Conservation (phyloP, 2,113 vertebrate species). For the Pipra filicauda region DNA sequence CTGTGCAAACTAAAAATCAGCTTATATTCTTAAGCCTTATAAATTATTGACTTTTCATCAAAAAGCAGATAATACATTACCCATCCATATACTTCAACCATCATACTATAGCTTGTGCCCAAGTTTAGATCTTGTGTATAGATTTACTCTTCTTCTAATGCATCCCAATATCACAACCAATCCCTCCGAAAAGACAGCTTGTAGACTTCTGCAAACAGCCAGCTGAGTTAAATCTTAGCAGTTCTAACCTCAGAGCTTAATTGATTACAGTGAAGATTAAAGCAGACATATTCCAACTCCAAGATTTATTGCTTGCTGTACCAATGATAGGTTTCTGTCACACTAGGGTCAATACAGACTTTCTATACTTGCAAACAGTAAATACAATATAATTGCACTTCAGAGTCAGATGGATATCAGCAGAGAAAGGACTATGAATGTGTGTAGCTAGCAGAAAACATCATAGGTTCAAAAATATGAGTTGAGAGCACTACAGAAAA, state of each 20-base stretch:
- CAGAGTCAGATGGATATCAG: slow-evolving; percentile 11
- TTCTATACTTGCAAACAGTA: slow-evolving; percentile 44
- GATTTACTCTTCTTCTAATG: not conserved
- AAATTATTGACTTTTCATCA: not conserved
- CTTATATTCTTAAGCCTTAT: not conserved
- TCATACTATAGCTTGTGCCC: not conserved
- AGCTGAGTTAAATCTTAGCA: not conserved
- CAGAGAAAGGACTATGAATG: not conserved
- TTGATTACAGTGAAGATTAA: slow-evolving; percentile 59
- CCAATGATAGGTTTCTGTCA: slow-evolving; percentile 8
- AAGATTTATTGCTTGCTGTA: slow-evolving; percentile 51
- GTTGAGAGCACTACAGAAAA: not conserved
- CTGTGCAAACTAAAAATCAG: not conserved
- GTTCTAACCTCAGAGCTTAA: slow-evolving; percentile 34
- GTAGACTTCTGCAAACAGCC: not conserved
- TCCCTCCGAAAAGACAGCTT: slow-evolving; percentile 1
- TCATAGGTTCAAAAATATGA: not conserved
- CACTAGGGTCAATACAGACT: slow-evolving; percentile 33
- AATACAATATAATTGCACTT: slow-evolving; percentile 40
- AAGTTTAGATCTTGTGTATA: not conserved
- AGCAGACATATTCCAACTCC: not conserved
- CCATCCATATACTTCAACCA: not conserved
- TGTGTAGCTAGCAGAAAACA: not conserved
- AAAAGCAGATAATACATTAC: not conserved
- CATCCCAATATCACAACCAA: not conserved